Conservation (phyloP, 2,113 vertebrate genomes). For the Corythoichthys haematopterus region DNA sequence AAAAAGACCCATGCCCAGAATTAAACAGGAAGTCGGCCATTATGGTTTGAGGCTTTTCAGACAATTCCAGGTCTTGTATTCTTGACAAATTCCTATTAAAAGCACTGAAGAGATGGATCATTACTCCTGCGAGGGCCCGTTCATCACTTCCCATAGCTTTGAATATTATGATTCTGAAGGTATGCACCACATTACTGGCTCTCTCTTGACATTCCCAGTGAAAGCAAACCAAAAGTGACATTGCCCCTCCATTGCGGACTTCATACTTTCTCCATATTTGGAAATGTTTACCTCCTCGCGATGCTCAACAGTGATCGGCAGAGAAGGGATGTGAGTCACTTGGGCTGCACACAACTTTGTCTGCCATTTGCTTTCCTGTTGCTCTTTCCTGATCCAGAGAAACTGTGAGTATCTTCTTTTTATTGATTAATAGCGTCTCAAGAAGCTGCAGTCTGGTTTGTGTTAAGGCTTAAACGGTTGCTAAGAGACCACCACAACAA, state of each 20-base stretch:
- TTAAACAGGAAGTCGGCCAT: not conserved
- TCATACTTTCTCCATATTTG: conserved; percentile 95
- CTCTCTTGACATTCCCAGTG: conserved; percentile 68
- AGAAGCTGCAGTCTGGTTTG: not conserved
- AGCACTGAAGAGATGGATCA: not conserved
- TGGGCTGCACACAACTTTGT: conserved; percentile 60
- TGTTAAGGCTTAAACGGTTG: not conserved
- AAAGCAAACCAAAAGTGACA: conserved; percentile 80
- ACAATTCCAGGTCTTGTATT: not conserved
- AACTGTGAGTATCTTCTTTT: conserved; percentile 67
- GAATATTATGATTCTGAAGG: conserved; percentile 60
- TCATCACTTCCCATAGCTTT: conserved; percentile 14
- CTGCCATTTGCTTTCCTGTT: conserved; percentile 41
- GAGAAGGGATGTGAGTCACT: conserved; percentile 75
- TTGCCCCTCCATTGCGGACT: conserved; percentile 78
- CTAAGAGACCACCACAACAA: not conserved
- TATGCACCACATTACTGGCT: conserved; percentile 68
- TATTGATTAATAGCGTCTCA: not conserved
- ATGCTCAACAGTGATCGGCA: conserved; percentile 80
- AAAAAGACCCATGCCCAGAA: not conserved
- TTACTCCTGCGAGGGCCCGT: not conserved
- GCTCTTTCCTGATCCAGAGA: conserved; percentile 39
- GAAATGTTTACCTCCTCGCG: conserved; percentile 97
- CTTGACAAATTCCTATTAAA: not conserved
- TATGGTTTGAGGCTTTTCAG: not conserved